Conservation (phyloP, 1,140 invertebrate genomes). For the Drosophila persimilis region DNA sequence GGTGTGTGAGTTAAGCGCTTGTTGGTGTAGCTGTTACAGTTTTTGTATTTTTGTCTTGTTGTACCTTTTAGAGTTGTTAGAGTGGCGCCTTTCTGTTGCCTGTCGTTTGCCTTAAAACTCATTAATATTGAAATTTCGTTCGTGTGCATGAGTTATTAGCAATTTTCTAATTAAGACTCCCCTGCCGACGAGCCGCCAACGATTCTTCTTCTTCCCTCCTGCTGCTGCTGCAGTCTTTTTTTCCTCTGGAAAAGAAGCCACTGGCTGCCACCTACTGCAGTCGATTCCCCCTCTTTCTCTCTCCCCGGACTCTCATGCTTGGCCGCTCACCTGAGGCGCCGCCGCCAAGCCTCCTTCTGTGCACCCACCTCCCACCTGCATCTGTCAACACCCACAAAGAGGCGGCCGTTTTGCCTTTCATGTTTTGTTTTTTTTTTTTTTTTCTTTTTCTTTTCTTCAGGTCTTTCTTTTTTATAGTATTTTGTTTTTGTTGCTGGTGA, state of each 20-base stretch:
- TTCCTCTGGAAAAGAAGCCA: too few species aligned
- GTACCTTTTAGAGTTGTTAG: conserved; percentile 16
- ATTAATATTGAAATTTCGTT: conserved; percentile 82
- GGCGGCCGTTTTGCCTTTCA: conserved; percentile 40
- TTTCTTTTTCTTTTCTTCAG: conserved; percentile 12
- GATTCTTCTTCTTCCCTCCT: conserved; percentile 21
- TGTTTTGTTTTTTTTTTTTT: conserved; percentile 17
- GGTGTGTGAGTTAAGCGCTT: too few species aligned
- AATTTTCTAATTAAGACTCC: conserved; percentile 79
- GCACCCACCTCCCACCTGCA: too few species aligned
- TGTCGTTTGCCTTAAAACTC: conserved; percentile 67
- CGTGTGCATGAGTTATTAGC: conserved; percentile 82
- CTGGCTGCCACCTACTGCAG: too few species aligned
- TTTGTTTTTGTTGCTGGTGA: conserved; percentile 5
- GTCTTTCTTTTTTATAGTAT: conserved; percentile 14
- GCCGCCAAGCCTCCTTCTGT: background rate
- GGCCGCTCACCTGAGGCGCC: conserved; percentile 70
- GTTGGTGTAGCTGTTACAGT: too few species aligned
- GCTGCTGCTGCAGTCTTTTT: background rate
- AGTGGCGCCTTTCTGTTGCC: conserved; percentile 20
- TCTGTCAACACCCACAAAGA: conserved; percentile 69
- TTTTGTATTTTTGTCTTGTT: conserved; percentile 6
- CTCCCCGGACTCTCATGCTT: conserved; percentile 61
- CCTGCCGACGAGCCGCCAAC: conserved; percentile 49
- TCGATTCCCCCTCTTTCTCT: background rate